Evolutionary conservation across 2,888 invertebrate species (phyloP), one percentile per base, ranked within the genome.

Genomic region (Colletes collaris): DNA sequence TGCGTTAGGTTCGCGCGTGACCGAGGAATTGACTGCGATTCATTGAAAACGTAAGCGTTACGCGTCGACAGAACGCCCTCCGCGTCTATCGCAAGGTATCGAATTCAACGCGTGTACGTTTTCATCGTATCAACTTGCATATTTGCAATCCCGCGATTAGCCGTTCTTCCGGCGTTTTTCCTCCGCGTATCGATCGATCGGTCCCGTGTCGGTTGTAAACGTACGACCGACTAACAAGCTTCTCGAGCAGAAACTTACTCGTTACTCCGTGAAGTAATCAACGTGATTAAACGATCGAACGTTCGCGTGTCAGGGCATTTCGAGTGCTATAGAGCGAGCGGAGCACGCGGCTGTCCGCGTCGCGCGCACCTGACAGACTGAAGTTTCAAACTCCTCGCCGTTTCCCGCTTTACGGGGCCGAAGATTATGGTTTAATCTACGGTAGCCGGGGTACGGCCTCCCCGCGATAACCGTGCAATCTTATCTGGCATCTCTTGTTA

Each of bases 301-400:
- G 27, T 46, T 44, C 16, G 3, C 46, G 52, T 8, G 10, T 16
- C 53, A 37, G 35, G 44, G 19, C 52, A 49, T 49, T 19, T 46
- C 16, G 53, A 37, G 10, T 19, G 40, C 53, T 49, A 16, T 16
- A 52, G 46, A 63, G 55, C 46, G 67, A 73, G 19, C 65, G 53
- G 75, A 68, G 13, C 71, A 44, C 44, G 71, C 76, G 67, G 65
- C 84, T 81, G 52, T 49, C 70, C 78, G 59, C 79, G 58, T 60
- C 67, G 75, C 70, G 65, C 56, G 65, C 86, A 79, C 74, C 65
- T 71, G 60, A 81, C 40, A 73, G 74, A 85, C 85, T 85, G 83
- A 83, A 71, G 72, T 79, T 72, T 82, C 77, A 70, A 84, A 84
- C 71, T 35, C 37, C 37, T 52, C 56, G 19, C 7, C 40, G 73